Evolutionary conservation across 2,888 invertebrate species (phyloP).

Genomic region (Creontiades dilutus): DNA sequence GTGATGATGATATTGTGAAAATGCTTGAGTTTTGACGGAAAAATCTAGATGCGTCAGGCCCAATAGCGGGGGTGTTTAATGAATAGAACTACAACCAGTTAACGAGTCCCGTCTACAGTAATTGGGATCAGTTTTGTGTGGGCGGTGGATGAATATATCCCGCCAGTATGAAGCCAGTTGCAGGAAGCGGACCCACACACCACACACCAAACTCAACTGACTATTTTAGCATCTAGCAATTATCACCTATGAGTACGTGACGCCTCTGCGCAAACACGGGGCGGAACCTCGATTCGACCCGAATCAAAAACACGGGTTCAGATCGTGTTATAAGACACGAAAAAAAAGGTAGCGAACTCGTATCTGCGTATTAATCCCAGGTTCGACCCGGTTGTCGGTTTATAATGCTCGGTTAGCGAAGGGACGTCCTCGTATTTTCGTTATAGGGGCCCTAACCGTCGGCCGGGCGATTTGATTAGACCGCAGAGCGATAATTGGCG

Average conservation of each 20-base stretch:
- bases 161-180: too few relatives aligned
- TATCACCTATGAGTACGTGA: background rate
- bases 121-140: too few relatives aligned
- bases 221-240: background rate
- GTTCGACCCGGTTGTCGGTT: background rate
- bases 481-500: slow-evolving; percentile 23
- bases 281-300: background rate
- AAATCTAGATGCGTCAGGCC: too few relatives aligned
- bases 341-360: background rate
- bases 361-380: background rate
- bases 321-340: background rate
- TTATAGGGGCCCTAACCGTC: background rate
- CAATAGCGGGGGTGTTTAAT: too few relatives aligned
- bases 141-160: too few relatives aligned
- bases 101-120: too few relatives aligned
- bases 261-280: background rate
- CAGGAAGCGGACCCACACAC: too few relatives aligned
- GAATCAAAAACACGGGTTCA: background rate
- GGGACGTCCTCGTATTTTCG: slow-evolving; percentile 1
- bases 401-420: background rate
- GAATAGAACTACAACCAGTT: too few relatives aligned
- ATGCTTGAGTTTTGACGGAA: too few relatives aligned
- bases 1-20: too few relatives aligned
- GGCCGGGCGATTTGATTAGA: slow-evolving; percentile 16
- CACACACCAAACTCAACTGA: background rate